These are phyloP conservation scores for Eupeodes luniger DNA, from an alignment of 2,888 invertebrate genomes.

Conservation along the genomic window DNA sequence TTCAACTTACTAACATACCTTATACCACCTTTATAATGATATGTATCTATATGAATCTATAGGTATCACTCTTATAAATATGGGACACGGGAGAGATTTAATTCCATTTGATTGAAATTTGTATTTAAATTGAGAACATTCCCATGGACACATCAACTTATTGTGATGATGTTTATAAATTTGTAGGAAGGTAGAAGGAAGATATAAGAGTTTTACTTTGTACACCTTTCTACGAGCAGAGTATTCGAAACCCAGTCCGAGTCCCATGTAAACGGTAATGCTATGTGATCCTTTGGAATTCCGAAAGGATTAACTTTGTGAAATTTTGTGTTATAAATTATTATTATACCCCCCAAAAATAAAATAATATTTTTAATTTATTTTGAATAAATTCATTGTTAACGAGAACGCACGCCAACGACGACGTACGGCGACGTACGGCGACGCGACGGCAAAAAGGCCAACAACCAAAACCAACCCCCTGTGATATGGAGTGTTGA, in stretches of 20 bases:
- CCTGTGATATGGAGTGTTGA: not conserved
- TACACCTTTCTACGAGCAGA: not conserved
- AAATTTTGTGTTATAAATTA: conserved; percentile 44
- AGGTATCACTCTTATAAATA: conserved; percentile 6
- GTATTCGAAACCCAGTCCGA: not conserved
- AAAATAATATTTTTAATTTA: conserved; percentile 46
- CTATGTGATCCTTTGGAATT: conserved; percentile 49
- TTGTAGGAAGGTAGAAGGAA: not conserved
- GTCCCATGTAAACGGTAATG: conserved; percentile 14
- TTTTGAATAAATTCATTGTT: conserved; percentile 42
- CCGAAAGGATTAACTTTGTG: conserved; percentile 53
- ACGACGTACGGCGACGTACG: no score
- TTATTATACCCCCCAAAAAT: conserved; percentile 13
- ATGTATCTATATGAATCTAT: not conserved
- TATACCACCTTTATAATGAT: not conserved
- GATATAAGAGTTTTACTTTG: no score
- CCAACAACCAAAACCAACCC: not conserved
- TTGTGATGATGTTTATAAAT: conserved; percentile 15
- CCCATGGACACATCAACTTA: not conserved
- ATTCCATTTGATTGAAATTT: conserved; percentile 63
- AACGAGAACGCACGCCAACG: not conserved
- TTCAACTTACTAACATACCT: no score
- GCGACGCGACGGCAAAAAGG: no score
- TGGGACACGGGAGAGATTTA: conserved; percentile 36
- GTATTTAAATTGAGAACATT: conserved; percentile 8